Evolutionary conservation across 2,888 invertebrate genomes (phyloP), one percentile per base, ranked within the genome.

Genomic region (Erynnis tages): DNA sequence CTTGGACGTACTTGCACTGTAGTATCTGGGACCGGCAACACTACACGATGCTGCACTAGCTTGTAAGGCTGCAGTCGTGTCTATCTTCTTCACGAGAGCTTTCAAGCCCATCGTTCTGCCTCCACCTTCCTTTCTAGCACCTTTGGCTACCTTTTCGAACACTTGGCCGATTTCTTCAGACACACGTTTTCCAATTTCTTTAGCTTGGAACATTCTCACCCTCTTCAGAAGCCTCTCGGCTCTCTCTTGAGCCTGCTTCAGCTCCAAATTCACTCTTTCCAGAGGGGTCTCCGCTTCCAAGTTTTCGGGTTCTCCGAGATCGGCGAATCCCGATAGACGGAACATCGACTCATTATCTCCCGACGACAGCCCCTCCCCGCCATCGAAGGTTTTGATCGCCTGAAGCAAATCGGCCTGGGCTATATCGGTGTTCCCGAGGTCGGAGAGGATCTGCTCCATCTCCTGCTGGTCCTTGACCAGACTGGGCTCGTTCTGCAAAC

Each of bases 381-480:
- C 82, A 63, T 94, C 95, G 61, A 95, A 91, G 4, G 93, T 94
- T 77, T 94, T 94, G 38, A 96, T 93, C 2, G 93, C 95, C 74
- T 94, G 94, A 61, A 95, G 89, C 46, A 96, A 85, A 60, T 94
- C 95, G 17, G 92, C 91, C 57, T 91, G 91, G 13, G 84, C 91
- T 44, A 92, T 74, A 67, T 94, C 94, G 61, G 83, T 86, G 55
- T 81, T 84, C 25, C 90, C 91, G 50, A 92, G 75, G 63, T 91
- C 92, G 61, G 92, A 92, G 46, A 94, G 84, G 62, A 94, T 91
- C 69, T 92, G 93, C 64, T 94, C 94, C 76, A 93, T 91, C 64
- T 93, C 93, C 60, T 89, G 90, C 17, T 90, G 88, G 65, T 91
- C 91, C 68, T 91, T 91, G 55, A 90, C 88, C 62, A 91, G 84